These are phyloP conservation scores for Aradophagus sp. DNA, from an alignment of 1,140 invertebrate genomes.

Conservation along the genomic window DNA sequence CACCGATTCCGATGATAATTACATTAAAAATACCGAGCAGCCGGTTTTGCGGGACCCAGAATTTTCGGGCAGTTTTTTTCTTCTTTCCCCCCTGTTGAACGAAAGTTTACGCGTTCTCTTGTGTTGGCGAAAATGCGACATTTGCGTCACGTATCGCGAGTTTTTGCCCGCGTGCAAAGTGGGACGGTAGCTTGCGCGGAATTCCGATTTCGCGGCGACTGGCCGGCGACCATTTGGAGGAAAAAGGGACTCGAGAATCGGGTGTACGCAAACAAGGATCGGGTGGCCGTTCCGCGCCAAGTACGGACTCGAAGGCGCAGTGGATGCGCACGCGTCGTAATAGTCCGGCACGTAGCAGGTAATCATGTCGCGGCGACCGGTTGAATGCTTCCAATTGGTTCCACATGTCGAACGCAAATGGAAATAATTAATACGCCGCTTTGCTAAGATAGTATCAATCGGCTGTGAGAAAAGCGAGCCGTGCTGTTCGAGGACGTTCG, in stretches of 20 bases:
- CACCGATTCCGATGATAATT: no score
- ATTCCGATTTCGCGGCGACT: constrained; percentile 30
- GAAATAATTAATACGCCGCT: constrained; percentile 30
- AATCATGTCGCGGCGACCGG: constrained; percentile 52
- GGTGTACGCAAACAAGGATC: constrained; percentile 41
- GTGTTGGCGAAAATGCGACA: constrained; percentile 19
- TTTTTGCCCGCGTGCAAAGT: constrained; percentile 23
- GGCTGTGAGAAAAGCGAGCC: constrained; percentile 28
- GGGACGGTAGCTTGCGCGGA: constrained; percentile 26
- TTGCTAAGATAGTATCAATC: constrained; percentile 38
- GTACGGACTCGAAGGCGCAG: constrained; percentile 39
- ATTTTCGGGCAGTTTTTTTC: no score
- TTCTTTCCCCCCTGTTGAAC: no score
- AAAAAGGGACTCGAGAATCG: constrained; percentile 33
- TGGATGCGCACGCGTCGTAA: constrained; percentile 24
- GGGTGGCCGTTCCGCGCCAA: constrained; percentile 22
- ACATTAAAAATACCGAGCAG: no score
- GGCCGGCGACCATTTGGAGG: constrained; percentile 27
- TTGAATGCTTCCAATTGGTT: constrained; percentile 45
- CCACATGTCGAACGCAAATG: constrained; percentile 49
- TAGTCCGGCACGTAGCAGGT: constrained; percentile 45
- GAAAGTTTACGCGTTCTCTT: constrained; percentile 9
- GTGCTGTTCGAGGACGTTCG: constrained; percentile 14
- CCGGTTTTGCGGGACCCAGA: no score
- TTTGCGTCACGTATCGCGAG: constrained; percentile 16